These are phyloP conservation scores for Cremastinae sp. DNA, from an alignment of 2,888 invertebrate species.

Conservation along the genomic window DNA sequence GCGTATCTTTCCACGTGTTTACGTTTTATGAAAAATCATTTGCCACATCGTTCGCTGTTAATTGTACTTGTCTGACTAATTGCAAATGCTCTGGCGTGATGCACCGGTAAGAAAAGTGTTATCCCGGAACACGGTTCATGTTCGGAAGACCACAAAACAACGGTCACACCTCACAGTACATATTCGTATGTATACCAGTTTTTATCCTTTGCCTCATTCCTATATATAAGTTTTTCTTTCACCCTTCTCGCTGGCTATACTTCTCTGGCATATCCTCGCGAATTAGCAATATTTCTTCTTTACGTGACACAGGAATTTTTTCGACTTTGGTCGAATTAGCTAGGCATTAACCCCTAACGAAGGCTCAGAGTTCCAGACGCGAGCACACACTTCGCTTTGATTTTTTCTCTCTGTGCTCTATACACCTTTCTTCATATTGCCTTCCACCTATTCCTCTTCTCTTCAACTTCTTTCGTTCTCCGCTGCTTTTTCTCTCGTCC, in stretches of 20 bases:
- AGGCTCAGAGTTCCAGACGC: constrained; percentile 65
- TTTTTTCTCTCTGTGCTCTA: too few relatives aligned
- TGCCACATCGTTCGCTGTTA: constrained; percentile 59
- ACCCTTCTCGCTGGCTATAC: constrained; percentile 34
- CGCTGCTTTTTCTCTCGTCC: neutral
- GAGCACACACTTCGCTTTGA: constrained; percentile 51
- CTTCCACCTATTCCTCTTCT: neutral
- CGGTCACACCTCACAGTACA: constrained; percentile 9
- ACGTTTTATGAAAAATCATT: constrained; percentile 61
- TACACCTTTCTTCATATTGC: constrained; percentile 22
- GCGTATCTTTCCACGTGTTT: constrained; percentile 20
- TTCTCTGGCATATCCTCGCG: constrained; percentile 34
- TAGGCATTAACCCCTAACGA: constrained; percentile 77
- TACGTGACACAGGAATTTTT: constrained; percentile 78
- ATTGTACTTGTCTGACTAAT: constrained; percentile 60
- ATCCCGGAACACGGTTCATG: constrained; percentile 20
- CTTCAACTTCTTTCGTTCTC: constrained; percentile 13
- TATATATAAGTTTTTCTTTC: constrained; percentile 17
- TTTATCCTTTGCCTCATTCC: constrained; percentile 33
- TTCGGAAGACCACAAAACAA: constrained; percentile 11
- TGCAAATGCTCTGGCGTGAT: constrained; percentile 56
- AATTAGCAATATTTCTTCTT: constrained; percentile 69
- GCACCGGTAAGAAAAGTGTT: constrained; percentile 48
- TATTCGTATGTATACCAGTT: neutral
- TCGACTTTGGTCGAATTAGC: constrained; percentile 78